Evolutionary conservation across 2,113 vertebrate genomes (phyloP).

Genomic region (Caretta caretta): DNA sequence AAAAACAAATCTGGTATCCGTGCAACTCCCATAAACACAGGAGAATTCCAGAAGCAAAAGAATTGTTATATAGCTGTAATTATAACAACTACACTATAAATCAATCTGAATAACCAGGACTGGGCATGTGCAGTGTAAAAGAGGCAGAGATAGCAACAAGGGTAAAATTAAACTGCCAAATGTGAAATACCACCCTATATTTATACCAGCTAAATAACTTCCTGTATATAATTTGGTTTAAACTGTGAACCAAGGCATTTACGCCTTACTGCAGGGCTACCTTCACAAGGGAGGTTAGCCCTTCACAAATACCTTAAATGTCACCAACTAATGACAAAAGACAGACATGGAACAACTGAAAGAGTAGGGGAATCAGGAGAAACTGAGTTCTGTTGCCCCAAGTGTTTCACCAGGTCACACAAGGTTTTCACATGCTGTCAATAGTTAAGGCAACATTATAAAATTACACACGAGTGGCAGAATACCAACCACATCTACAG

Average conservation of each 20-base stretch:
- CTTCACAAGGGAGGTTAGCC: neutral
- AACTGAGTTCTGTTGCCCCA: conserved; percentile 1
- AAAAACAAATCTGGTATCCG: conserved; percentile 1
- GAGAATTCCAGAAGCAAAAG: neutral
- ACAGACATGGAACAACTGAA: neutral
- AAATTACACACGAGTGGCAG: conserved; percentile 40
- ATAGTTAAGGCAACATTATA: conserved; percentile 42
- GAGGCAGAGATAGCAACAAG: neutral
- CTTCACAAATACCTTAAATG: neutral
- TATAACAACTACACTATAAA: neutral
- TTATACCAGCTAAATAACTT: neutral
- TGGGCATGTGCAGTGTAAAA: neutral
- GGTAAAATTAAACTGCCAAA: conserved; percentile 4
- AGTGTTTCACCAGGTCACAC: conserved; percentile 15
- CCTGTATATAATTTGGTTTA: neutral
- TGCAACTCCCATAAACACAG: neutral
- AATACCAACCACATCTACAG: conserved; percentile 56
- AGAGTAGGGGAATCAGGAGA: neutral
- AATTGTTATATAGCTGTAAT: neutral
- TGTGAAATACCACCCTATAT: neutral
- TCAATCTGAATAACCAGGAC: neutral
- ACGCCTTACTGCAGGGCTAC: neutral
- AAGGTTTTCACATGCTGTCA: conserved; percentile 30
- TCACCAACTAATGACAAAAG: neutral
- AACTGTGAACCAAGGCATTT: neutral